Percentiles rank a stretch among this genome's conserved stretches.
These are phyloP conservation scores for Microplitis manilae DNA, from an alignment of 2,888 invertebrate species.

Conservation along the genomic window DNA sequence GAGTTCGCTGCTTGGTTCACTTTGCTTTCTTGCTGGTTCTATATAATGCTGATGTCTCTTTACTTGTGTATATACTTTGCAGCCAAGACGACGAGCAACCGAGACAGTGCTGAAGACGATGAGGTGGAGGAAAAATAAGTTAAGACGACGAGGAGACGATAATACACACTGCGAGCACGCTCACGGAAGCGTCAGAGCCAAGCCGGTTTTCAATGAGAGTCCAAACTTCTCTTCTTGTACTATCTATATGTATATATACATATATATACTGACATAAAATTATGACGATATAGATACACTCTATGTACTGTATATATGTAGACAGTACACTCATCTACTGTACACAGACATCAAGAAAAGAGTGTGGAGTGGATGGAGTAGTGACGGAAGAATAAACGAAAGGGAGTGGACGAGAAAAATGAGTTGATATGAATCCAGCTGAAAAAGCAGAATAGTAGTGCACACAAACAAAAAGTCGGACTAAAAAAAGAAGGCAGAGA, in stretches of 20 bases:
- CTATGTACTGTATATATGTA: too few species aligned
- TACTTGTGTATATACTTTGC: not conserved
- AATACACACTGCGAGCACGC: slow-evolving; percentile 25
- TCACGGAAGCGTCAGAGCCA: slow-evolving; percentile 33
- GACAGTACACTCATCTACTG: too few species aligned
- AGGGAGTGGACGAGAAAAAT: not conserved
- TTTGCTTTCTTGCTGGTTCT: too few species aligned
- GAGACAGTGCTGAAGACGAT: too few species aligned
- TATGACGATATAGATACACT: too few species aligned
- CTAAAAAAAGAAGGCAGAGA: not conserved
- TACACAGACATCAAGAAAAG: not conserved
- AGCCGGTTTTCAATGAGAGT: slow-evolving; percentile 44
- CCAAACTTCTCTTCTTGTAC: too few species aligned
- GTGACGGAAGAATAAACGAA: slow-evolving; percentile 22
- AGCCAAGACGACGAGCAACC: too few species aligned
- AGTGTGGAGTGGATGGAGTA: not conserved
- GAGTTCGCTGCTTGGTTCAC: slow-evolving; percentile 7
- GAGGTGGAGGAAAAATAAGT: not conserved
- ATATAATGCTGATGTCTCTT: too few species aligned
- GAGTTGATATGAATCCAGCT: not conserved
- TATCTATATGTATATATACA: too few species aligned
- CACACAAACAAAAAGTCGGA: not conserved
- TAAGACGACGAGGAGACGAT: not conserved
- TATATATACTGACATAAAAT: too few species aligned
- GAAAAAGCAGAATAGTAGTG: not conserved